phyloP scores from a whole-genome alignment of 2,888 invertebrate species.

The Ellobium chinense region DNA sequence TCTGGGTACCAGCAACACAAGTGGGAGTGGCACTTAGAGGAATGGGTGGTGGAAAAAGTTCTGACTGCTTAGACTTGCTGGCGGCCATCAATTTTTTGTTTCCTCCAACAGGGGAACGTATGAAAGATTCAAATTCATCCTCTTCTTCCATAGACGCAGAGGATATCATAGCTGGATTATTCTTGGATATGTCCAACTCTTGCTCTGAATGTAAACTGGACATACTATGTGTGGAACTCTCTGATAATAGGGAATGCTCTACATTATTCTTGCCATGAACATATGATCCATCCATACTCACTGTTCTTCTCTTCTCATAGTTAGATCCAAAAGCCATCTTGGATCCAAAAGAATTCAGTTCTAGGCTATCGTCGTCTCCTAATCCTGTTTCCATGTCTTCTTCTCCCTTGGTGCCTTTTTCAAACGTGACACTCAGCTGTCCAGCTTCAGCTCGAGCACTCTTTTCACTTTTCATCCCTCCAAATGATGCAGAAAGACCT shows the following conservation, averaged over 20 bases:
- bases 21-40: background rate
- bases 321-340: background rate
- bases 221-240: background rate
- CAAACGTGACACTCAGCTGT: conserved; percentile 41
- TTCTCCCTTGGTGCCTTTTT: conserved; percentile 41
- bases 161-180: conserved; percentile 1
- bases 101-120: conserved; percentile 44
- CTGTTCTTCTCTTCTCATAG: background rate
- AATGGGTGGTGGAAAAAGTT: too few species aligned
- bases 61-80: background rate
- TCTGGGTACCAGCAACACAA: background rate
- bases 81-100: conserved; percentile 9
- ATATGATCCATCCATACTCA: conserved; percentile 30
- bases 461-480: background rate
- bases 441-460: background rate
- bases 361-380: conserved; percentile 10
- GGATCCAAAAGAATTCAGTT: background rate
- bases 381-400: conserved; percentile 14
- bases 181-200: background rate
- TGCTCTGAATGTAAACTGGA: background rate
- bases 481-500: background rate
- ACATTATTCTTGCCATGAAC: background rate
- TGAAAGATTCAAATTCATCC: conserved; percentile 39
- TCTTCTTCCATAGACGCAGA: conserved; percentile 6
- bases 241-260: background rate